A percentile compares a stretch with the other conserved stretches of the same genome.
Conservation (phyloP, 2,797 vertebrate species). For the Notolepis coatsorum region DNA sequence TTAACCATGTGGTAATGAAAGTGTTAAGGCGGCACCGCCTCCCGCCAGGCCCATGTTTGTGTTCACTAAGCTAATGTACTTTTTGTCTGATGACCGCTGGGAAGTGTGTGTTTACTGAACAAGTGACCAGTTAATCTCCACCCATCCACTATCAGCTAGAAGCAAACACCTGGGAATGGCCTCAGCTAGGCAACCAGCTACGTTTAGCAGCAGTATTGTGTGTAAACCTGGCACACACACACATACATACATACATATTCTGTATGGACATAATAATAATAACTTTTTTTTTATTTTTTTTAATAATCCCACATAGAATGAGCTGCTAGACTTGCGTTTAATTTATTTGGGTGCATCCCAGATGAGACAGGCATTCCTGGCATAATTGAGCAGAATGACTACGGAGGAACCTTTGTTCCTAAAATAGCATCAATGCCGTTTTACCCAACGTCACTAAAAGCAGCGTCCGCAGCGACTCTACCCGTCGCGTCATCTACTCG, state of each 20-base stretch:
- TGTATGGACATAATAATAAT: constrained; percentile 1
- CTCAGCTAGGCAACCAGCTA: not conserved
- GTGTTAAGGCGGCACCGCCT: not conserved
- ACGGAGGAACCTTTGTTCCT: not conserved
- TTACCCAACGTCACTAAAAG: not conserved
- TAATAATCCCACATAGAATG: not conserved
- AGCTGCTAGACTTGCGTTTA: not conserved
- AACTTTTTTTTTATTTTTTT: too few relatives aligned
- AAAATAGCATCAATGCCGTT: not conserved
- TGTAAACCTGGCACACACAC: not conserved
- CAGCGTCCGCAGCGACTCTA: not conserved
- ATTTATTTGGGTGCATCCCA: constrained; percentile 4
- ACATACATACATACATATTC: not conserved
- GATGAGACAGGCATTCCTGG: constrained; percentile 2
- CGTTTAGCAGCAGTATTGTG: not conserved
- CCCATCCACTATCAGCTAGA: not conserved
- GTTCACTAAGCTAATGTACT: not conserved
- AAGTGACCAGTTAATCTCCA: constrained; percentile 11
- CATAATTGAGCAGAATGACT: not conserved
- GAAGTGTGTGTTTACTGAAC: not conserved
- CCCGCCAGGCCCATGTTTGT: not conserved
- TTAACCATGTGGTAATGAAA: too few relatives aligned
- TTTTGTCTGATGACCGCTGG: constrained; percentile 5
- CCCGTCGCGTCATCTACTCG: not conserved
- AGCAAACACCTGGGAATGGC: not conserved